phyloP scores from a whole-genome alignment of 2,797 vertebrate species.

The Dendrocincla fuliginosa region DNA sequence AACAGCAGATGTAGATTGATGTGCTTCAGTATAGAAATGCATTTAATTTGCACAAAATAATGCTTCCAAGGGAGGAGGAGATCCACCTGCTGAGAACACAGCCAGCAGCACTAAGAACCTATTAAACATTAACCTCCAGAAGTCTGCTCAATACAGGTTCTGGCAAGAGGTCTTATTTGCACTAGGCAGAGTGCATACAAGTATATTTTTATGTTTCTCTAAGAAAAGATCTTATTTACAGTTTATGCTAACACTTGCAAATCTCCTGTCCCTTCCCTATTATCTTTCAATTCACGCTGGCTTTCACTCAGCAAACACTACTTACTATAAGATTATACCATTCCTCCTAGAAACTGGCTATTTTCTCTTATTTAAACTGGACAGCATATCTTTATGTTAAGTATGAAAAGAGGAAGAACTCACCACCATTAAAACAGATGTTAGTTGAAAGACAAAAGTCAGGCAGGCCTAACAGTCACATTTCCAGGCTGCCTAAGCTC shows the following conservation, averaged over 20 bases:
- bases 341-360: neutral
- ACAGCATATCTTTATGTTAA: neutral
- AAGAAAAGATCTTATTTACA: neutral
- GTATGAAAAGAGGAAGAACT: neutral
- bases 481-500: neutral
- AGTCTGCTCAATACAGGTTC: neutral
- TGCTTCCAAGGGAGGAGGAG: neutral
- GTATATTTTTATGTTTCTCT: neutral
- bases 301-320: neutral
- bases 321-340: neutral
- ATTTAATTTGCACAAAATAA: neutral
- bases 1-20: neutral
- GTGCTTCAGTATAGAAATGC: neutral
- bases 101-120: neutral
- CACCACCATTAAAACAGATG: neutral
- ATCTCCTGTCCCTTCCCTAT: neutral
- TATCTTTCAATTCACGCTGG: neutral
- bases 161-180: neutral
- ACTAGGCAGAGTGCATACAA: neutral
- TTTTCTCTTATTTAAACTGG: neutral
- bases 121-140: conserved; percentile 29
- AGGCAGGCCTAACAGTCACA: neutral
- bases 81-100: neutral
- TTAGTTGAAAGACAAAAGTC: neutral
- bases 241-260: neutral